phyloP scores from a whole-genome alignment of 2,888 invertebrate genomes.

The Stratiomys singularior region DNA sequence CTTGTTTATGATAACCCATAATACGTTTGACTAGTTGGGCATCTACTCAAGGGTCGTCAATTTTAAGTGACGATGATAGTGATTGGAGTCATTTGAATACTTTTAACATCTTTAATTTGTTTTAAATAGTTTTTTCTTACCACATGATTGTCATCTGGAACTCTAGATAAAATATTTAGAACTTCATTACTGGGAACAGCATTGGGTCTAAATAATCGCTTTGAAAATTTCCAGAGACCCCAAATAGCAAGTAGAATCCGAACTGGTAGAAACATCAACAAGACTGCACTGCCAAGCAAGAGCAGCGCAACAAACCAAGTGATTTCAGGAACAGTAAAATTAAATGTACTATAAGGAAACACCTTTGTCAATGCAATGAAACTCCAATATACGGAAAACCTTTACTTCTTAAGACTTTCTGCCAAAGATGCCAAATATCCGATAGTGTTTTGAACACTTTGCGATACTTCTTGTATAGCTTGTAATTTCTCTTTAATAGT shows the following conservation, averaged over 20 bases:
- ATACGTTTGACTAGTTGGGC: too few relatives aligned
- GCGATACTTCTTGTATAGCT: slow-evolving; percentile 97
- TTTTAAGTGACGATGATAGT: too few relatives aligned
- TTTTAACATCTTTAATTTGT: too few relatives aligned
- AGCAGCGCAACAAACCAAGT: slow-evolving; percentile 90
- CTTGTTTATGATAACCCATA: too few relatives aligned
- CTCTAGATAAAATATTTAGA: slow-evolving; percentile 91
- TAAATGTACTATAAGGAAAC: slow-evolving; percentile 81
- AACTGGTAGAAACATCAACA: slow-evolving; percentile 89
- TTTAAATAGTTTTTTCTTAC: too few relatives aligned
- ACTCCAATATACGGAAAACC: background rate
- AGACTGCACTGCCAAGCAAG: slow-evolving; percentile 76
- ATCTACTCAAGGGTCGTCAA: too few relatives aligned
- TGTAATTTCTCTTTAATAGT: slow-evolving; percentile 92
- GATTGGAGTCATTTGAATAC: too few relatives aligned
- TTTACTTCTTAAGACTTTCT: slow-evolving; percentile 94
- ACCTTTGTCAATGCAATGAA: background rate
- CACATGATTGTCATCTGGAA: slow-evolving; percentile 93
- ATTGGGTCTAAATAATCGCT: slow-evolving; percentile 91
- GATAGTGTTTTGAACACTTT: slow-evolving; percentile 95
- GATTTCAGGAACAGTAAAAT: slow-evolving; percentile 96
- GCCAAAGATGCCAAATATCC: slow-evolving; percentile 94
- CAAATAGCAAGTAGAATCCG: slow-evolving; percentile 90
- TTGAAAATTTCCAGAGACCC: slow-evolving; percentile 96
- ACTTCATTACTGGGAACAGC: slow-evolving; percentile 97